These are phyloP conservation scores for Cotesia chilonis DNA, from an alignment of 1,140 invertebrate genomes.

Conservation along the genomic window DNA sequence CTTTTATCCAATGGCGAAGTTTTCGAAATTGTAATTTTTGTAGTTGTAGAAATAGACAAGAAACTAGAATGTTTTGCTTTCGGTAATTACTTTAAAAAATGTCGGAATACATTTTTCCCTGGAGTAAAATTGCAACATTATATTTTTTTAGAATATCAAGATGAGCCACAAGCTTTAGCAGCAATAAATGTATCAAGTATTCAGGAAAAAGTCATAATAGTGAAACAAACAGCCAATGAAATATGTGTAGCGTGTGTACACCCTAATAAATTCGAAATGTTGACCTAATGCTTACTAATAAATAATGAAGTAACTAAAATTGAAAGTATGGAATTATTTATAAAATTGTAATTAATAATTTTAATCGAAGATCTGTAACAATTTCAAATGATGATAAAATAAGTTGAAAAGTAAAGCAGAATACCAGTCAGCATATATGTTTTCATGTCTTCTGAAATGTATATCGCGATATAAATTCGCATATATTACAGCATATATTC, in stretches of 20 bases:
- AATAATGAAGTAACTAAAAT: no score
- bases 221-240: background rate
- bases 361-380: no score
- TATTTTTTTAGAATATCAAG: background rate
- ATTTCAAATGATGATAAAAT: no score
- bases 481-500: no score
- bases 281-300: background rate
- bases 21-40: conserved; percentile 24
- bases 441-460: no score
- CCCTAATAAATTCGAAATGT: background rate
- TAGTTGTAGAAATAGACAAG: conserved; percentile 5
- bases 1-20: conserved; percentile 12
- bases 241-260: background rate
- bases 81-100: conserved; percentile 17
- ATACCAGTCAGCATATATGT: no score
- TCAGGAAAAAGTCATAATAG: background rate
- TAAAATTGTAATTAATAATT: no score
- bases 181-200: background rate
- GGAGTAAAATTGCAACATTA: conserved; percentile 4
- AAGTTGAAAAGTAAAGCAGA: no score
- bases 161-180: background rate
- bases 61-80: conserved; percentile 15
- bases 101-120: conserved; percentile 3
- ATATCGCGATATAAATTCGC: no score
- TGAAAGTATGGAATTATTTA: no score